These are phyloP conservation scores for Diaprepes abbreviatus DNA, from an alignment of 2,888 invertebrate genomes.

Conservation along the genomic window DNA sequence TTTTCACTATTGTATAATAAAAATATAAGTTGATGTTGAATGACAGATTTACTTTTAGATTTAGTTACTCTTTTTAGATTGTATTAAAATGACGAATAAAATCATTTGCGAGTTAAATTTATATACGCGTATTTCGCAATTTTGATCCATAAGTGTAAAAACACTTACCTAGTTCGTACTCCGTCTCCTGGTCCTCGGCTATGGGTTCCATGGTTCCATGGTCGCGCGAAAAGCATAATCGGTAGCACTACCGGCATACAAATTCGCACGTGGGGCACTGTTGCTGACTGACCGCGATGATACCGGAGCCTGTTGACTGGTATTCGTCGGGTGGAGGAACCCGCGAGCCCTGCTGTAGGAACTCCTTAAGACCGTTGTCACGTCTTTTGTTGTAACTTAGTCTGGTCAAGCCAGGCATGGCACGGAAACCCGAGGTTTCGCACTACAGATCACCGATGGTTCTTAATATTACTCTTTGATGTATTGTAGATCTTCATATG, in stretches of 20 bases:
- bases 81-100: too few species aligned
- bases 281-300: conserved; percentile 57
- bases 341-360: conserved; percentile 1
- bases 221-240: conserved; percentile 54
- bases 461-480: neutral
- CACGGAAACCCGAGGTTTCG: neutral
- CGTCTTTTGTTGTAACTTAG: conserved; percentile 6
- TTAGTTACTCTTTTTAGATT: too few species aligned
- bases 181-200: conserved; percentile 76
- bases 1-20: too few species aligned
- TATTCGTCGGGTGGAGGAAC: conserved; percentile 22
- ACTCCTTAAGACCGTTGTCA: neutral
- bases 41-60: too few species aligned
- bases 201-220: conserved; percentile 75
- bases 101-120: too few species aligned
- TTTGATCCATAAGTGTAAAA: neutral
- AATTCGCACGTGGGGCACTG: conserved; percentile 56
- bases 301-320: conserved; percentile 12
- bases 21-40: too few species aligned
- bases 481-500: neutral
- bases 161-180: conserved; percentile 76
- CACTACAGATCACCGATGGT: neutral
- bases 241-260: conserved; percentile 46
- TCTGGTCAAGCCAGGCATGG: conserved; percentile 3
- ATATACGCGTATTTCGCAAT: too few species aligned